Percentiles rank a stretch among this genome's conserved stretches.
Evolutionary conservation across 2,888 invertebrate species (phyloP).

Genomic region (Pachydiplax longipennis): DNA sequence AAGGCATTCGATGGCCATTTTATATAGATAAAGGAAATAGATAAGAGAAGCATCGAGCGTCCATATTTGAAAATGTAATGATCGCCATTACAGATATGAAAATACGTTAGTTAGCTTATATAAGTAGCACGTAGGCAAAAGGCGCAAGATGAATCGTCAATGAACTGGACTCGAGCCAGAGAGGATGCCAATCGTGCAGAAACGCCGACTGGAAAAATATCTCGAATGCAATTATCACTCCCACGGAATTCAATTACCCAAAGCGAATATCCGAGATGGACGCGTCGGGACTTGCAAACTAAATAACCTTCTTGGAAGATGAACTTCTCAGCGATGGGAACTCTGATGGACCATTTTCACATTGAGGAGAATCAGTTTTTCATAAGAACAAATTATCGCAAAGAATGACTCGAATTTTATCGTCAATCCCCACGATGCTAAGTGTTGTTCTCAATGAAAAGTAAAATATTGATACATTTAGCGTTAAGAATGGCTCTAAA

Average conservation of each 20-base stretch:
- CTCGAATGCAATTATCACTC: not conserved
- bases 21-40: not conserved
- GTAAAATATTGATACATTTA: too few relatives aligned
- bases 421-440: too few relatives aligned
- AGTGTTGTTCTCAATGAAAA: too few relatives aligned
- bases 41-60: not conserved
- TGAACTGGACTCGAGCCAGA: not conserved
- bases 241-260: not conserved
- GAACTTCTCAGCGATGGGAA: not conserved
- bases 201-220: not conserved
- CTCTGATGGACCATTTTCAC: too few relatives aligned
- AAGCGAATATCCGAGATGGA: not conserved
- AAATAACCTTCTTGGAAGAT: not conserved
- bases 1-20: not conserved
- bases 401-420: too few relatives aligned
- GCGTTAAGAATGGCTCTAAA: too few relatives aligned
- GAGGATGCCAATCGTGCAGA: not conserved
- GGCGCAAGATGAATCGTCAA: not conserved
- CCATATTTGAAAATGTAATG: conserved; percentile 24
- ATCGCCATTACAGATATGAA: conserved; percentile 20
- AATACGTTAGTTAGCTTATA: conserved; percentile 18
- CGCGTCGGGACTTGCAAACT: not conserved
- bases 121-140: not conserved
- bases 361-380: too few relatives aligned
- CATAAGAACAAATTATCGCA: too few relatives aligned